Base-by-base conservation (phyloP, 2,797 vertebrate genomes). In the Sciurus vulgaris region DNA sequence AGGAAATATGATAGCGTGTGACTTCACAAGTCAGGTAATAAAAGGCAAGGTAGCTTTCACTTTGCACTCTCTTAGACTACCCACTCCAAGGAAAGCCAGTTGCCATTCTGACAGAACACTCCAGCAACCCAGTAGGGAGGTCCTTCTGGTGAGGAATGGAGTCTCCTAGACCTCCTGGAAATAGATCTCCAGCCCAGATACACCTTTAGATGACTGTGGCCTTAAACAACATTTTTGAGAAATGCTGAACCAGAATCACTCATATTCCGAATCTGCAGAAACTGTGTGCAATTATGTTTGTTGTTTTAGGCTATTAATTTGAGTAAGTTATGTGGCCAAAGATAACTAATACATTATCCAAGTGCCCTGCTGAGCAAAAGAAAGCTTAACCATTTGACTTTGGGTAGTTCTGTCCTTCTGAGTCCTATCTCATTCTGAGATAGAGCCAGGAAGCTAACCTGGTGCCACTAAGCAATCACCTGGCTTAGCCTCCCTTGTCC, bases 281-380 rank as follows among this genome's bases (percentile, higher is more conserved):
- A 56, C 30, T 26, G 49, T 41, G 9, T 30, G 30, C 65, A 59
- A 28, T 79, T 83, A 65, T 44, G 51, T 15, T 51, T 69, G 35
- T 47, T 92, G 41, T 59, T 92, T 82, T 61, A 81, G 88, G 63
- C 44, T 41, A 28, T 81, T 90, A 79, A 26, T 91, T 70, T 89
- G 79, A 49, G 41, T 67, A 41, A 87, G 24, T 65, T 87, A 78
- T 22, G 24, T 35, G 26, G 76, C n/a, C 35, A 59, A 91, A 89
- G 77, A 65, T 63, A 90, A 56, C 9, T 13, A 77, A 86, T n/a
- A 35, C 1, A 76, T 12, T 78, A 59, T 51, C 70, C 10, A 70
- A 65, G n/a, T 30, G 73, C 10, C 38, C 51, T 35, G 56, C 54
- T 79, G 59, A 69, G 38, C 24, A 84, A 92, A 70, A 35, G 47